Conservation (phyloP, 2,888 invertebrate species). For the Pheosia tremula region DNA sequence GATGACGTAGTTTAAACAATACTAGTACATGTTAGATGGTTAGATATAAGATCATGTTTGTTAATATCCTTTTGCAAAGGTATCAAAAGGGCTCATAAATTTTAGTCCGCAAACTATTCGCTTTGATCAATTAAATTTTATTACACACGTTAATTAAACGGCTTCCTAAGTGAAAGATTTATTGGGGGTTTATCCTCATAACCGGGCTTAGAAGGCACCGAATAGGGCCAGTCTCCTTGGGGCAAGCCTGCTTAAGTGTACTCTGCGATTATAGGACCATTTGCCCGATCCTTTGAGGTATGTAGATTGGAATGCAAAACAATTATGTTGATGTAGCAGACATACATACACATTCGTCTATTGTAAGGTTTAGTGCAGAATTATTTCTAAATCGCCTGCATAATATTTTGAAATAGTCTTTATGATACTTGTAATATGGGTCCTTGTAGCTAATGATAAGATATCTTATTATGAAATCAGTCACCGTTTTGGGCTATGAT, state of each 20-base stretch:
- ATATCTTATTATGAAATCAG: no score
- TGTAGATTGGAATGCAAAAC: conserved; percentile 35
- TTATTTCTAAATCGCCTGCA: no score
- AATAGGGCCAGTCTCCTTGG: conserved; percentile 57
- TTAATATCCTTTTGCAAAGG: not conserved
- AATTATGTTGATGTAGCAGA: conserved; percentile 20
- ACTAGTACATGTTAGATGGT: not conserved
- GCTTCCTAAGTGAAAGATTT: conserved; percentile 79
- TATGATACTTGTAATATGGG: conserved; percentile 12
- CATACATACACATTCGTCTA: not conserved
- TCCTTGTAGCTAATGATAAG: no score
- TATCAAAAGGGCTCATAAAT: conserved; percentile 45
- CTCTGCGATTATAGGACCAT: conserved; percentile 54
- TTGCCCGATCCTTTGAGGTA: conserved; percentile 36
- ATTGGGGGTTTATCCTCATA: conserved; percentile 82
- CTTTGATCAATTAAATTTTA: conserved; percentile 82
- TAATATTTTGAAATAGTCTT: no score
- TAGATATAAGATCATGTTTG: no score
- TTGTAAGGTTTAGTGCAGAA: no score
- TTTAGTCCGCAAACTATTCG: conserved; percentile 62
- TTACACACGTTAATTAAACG: conserved; percentile 79
- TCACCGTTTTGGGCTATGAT: no score
- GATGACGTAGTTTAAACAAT: conserved; percentile 4
- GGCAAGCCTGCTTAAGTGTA: conserved; percentile 42
- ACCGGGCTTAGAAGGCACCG: conserved; percentile 75